Base-by-base conservation (phyloP, 2,113 vertebrate genomes). In the Arvicanthis niloticus region DNA sequence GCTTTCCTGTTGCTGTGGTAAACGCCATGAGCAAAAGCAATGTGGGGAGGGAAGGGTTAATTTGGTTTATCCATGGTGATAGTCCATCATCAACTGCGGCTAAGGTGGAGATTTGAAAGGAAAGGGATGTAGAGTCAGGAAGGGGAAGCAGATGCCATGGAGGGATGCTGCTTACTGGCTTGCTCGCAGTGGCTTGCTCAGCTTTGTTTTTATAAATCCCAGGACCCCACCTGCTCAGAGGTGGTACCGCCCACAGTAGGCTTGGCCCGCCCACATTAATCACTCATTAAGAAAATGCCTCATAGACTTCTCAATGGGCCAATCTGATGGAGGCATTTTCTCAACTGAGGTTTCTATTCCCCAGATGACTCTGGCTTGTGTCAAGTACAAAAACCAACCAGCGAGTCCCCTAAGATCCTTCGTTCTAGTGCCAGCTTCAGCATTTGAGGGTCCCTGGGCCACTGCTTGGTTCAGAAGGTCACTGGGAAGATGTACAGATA, bases 371-470 rank as follows among this genome's bases (percentile, higher is more conserved):
- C 80, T n/a, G 53, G 5, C 53, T 40, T 58, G 51, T 37, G 34
- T 58, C 78, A n/a, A 81, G 78, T n/a, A 82, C 21, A 56, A 58
- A 81, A 53, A 5, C 34, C 21, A 58, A 15, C 53, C 12, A 53
- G 80, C 37, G 7, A 56, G 53, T 22, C 58, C 34, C 34, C 34
- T 22, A 58, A 82, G 53, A 40, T 22, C 1, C 12, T 58, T 37
- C 24, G 15, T n/a, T 72, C 67, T 26, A 37, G n/a, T 62, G 65
- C 26, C 34, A 62, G 16, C 72, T 19, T 31, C 29, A 75, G 58
- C 15, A n/a, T 31, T 31, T 0, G 19, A 0, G 73, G n/a, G 8
- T 65, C 26, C 7, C 13, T 1, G 77, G 42, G 15, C 2, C 7
- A 17, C 15, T 5, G 19, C 42, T 7, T 15, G 29, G 17, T 26